These are phyloP conservation scores for Linyphia triangularis DNA, from an alignment of 2,888 invertebrate genomes.

Conservation along the genomic window DNA sequence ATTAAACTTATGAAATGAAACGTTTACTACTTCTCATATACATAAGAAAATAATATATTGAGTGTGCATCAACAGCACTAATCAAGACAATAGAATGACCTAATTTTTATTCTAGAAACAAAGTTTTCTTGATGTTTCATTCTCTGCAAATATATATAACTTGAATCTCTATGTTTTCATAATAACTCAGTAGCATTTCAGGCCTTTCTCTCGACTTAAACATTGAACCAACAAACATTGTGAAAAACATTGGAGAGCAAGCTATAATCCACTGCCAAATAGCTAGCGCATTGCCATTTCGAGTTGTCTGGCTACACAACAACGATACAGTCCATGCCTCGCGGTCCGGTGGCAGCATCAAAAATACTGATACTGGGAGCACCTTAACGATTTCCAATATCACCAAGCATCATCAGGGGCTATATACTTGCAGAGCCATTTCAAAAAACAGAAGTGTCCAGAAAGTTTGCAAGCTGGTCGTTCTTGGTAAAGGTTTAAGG, in stretches of 20 bases:
- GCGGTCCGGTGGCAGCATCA: conserved; percentile 47
- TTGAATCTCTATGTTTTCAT: conserved; percentile 14
- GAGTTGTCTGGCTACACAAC: conserved; percentile 72
- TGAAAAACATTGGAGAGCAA: conserved; percentile 57
- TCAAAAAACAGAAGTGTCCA: conserved; percentile 72
- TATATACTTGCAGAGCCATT: conserved; percentile 73
- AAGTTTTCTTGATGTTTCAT: no score
- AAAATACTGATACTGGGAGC: conserved; percentile 65
- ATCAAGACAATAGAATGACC: no score
- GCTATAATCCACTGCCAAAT: conserved; percentile 58
- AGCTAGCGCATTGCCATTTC: conserved; percentile 53
- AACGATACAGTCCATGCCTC: conserved; percentile 61
- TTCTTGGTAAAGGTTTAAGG: conserved; percentile 64
- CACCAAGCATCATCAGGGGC: conserved; percentile 62
- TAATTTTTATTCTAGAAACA: no score
- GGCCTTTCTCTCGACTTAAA: conserved; percentile 48
- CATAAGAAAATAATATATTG: no score
- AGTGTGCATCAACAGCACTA: no score
- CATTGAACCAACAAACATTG: conserved; percentile 57
- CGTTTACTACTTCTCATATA: no score
- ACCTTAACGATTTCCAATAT: conserved; percentile 40
- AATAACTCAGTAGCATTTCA: conserved; percentile 57
- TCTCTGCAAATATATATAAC: not conserved
- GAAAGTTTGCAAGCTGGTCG: conserved; percentile 68
- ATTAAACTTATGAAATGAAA: no score